A percentile compares a stretch with the other conserved stretches of the same genome.
These are phyloP conservation scores for Hephaestus fuliginosus DNA, from an alignment of 2,797 vertebrate species.

Conservation along the genomic window DNA sequence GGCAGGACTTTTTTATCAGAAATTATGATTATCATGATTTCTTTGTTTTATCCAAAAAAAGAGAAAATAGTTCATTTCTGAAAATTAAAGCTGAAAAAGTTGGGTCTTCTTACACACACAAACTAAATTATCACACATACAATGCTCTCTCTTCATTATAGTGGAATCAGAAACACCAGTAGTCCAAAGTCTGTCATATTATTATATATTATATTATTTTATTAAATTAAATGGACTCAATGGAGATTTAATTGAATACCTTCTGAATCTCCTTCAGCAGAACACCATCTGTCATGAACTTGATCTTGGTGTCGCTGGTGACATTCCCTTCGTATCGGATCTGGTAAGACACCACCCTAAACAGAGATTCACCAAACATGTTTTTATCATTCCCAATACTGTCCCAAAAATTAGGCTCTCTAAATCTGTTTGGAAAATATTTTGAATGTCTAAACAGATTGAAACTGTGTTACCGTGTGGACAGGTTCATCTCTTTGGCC, in stretches of 20 bases:
- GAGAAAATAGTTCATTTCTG: neutral
- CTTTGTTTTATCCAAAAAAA: neutral
- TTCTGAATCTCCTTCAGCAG: slow-evolving; percentile 97
- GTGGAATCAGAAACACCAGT: no score
- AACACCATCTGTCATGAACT: slow-evolving; percentile 99
- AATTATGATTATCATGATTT: neutral
- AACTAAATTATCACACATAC: neutral
- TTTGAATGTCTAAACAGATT: neutral
- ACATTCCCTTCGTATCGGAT: slow-evolving; percentile 97
- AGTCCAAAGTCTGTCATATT: slow-evolving; percentile 7
- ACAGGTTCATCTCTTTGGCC: slow-evolving; percentile 95
- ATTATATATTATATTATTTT: no score
- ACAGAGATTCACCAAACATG: slow-evolving; percentile 9
- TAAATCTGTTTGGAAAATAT: neutral
- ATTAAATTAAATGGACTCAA: neutral
- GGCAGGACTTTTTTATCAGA: neutral
- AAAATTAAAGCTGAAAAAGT: neutral
- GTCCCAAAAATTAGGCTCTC: neutral
- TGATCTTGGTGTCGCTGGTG: slow-evolving; percentile 92
- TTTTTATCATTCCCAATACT: neutral
- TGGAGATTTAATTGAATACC: slow-evolving; percentile 76
- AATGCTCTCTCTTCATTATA: neutral
- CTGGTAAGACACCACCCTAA: slow-evolving; percentile 96
- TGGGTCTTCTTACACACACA: neutral
- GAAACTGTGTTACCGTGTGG: slow-evolving; percentile 85